phyloP scores from a whole-genome alignment of 2,113 vertebrate genomes.

The Trichomycterus rosablanca region DNA sequence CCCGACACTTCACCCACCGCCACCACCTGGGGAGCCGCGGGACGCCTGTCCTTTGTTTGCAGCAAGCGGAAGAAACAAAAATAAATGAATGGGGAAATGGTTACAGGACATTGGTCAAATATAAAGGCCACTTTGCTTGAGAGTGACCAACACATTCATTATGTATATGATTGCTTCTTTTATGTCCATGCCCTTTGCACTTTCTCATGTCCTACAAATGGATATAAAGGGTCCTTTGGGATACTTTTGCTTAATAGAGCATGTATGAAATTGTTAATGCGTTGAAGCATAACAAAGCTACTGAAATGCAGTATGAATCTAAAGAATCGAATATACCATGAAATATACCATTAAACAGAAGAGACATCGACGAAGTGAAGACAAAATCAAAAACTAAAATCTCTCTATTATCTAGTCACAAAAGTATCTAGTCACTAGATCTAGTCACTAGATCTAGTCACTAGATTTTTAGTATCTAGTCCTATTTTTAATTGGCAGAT shows the following conservation, averaged over 20 bases:
- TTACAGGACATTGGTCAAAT: constrained; percentile 47
- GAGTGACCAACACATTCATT: constrained; percentile 19
- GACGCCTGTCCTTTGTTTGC: constrained; percentile 50
- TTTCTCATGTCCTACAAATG: constrained; percentile 19
- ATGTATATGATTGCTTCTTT: constrained; percentile 16
- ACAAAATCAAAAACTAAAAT: too few relatives aligned
- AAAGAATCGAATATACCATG: too few relatives aligned
- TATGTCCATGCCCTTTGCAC: constrained; percentile 29
- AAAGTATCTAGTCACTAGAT: too few relatives aligned
- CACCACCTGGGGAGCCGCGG: constrained; percentile 21
- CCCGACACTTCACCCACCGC: constrained; percentile 13
- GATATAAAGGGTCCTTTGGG: constrained; percentile 15
- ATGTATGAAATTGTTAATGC: constrained; percentile 29
- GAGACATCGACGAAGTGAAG: too few relatives aligned
- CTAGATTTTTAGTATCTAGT: too few relatives aligned
- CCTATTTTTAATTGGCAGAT: too few relatives aligned
- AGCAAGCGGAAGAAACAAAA: constrained; percentile 50
- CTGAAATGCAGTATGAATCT: too few relatives aligned
- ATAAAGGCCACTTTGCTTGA: constrained; percentile 34
- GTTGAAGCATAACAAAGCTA: too few relatives aligned
- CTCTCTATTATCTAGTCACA: too few relatives aligned
- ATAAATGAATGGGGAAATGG: constrained; percentile 45
- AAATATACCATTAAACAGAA: too few relatives aligned
- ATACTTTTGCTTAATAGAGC: constrained; percentile 21
- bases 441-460: too few relatives aligned